phyloP scores from a whole-genome alignment of 2,113 vertebrate genomes.

The Alces alces region DNA sequence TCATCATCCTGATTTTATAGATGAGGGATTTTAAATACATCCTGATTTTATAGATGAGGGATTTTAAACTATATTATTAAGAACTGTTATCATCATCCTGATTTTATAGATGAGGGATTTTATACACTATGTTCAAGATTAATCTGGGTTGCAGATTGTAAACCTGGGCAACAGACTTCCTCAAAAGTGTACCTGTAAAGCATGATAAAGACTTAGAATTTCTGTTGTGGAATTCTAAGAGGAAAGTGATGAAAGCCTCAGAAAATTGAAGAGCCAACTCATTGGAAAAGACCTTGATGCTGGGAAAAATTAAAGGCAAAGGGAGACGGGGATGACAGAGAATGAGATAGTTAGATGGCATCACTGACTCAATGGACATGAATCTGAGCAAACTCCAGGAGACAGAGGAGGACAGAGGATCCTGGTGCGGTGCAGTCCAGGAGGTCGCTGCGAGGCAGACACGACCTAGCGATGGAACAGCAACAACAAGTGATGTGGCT shows the following conservation, averaged over 20 bases:
- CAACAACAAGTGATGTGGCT: neutral
- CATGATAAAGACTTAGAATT: neutral
- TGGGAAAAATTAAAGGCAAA: neutral
- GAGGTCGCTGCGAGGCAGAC: neutral
- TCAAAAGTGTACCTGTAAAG: neutral
- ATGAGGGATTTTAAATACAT: neutral
- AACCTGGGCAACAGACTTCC: neutral
- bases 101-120: neutral
- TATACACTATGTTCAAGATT: neutral
- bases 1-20: neutral
- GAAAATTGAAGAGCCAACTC: neutral
- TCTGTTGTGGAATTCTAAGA: neutral
- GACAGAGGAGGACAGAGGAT: neutral
- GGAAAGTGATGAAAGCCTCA: neutral
- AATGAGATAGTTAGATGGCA: neutral
- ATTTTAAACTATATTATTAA: neutral
- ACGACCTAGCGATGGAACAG: rapidly evolving
- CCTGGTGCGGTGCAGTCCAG: neutral
- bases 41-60: neutral
- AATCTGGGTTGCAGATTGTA: neutral
- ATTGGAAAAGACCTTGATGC: neutral
- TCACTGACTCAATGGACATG: neutral
- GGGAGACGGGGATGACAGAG: neutral
- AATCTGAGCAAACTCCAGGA: neutral
- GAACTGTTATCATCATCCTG: neutral